Evolutionary conservation across 2,113 vertebrate genomes (phyloP).

Genomic region (Phalacrocorax aristotelis): DNA sequence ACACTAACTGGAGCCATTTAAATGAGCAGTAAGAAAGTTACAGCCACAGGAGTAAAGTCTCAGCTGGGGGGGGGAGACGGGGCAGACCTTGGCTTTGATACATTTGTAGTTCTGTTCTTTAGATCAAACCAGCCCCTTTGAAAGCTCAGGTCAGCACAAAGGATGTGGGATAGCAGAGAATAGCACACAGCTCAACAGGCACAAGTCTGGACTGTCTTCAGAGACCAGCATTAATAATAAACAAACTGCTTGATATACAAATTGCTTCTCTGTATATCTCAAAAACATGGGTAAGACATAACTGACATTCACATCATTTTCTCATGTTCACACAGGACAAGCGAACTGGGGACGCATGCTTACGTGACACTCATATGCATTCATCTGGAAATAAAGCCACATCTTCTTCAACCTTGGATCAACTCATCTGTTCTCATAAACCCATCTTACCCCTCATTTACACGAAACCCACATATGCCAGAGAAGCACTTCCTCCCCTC

Average conservation of each 20-base stretch:
- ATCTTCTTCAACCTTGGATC: neutral
- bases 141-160: neutral
- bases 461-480: neutral
- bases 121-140: neutral
- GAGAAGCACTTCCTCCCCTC: neutral
- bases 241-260: neutral
- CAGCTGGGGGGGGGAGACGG: fast-evolving
- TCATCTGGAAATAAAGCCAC: neutral
- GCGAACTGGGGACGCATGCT: neutral
- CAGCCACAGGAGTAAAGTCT: neutral
- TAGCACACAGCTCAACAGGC: neutral
- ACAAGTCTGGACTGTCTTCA: neutral
- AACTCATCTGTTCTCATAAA: neutral
- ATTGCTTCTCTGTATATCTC: neutral
- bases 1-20: neutral
- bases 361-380: neutral
- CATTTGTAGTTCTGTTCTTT: neutral
- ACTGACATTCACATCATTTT: neutral
- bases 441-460: neutral
- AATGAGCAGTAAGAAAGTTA: neutral
- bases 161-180: neutral
- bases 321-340: neutral
- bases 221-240: neutral
- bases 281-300: neutral
- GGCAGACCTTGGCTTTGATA: neutral